Conservation (phyloP, 2,113 vertebrate species). For the Physeter macrocephalus region DNA sequence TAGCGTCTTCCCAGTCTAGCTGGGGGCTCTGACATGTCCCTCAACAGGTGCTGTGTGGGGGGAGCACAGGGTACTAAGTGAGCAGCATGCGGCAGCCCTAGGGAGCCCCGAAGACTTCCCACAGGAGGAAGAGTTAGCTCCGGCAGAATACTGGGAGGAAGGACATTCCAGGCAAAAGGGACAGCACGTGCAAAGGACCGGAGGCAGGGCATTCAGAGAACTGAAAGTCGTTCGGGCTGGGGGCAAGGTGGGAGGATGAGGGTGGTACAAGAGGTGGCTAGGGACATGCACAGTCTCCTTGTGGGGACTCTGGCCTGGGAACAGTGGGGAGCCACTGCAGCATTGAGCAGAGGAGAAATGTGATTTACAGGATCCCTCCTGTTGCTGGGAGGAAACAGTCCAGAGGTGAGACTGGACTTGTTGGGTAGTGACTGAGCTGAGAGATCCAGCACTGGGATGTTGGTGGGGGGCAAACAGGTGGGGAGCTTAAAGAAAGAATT, state of each 20-base stretch:
- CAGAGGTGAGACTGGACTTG: background rate
- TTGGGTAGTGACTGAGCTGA: background rate
- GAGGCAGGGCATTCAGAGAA: background rate
- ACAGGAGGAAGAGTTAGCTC: background rate
- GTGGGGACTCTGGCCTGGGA: background rate
- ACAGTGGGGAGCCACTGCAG: background rate
- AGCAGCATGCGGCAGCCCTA: background rate
- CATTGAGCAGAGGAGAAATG: background rate
- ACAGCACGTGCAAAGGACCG: background rate
- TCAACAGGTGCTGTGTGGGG: background rate
- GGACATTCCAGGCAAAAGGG: background rate
- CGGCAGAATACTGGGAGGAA: background rate
- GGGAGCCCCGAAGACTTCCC: background rate
- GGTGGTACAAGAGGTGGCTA: background rate
- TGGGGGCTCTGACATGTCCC: background rate
- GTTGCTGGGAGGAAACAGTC: background rate
- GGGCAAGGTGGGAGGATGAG: background rate
- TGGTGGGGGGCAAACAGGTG: background rate
- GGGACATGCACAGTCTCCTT: background rate
- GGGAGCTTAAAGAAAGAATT: background rate
- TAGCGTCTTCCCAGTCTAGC: background rate
- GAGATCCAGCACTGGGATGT: background rate
- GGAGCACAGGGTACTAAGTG: accelerated
- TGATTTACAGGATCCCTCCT: too few relatives aligned
- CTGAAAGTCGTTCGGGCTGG: background rate